Evolutionary conservation across 2,113 vertebrate genomes (phyloP), one percentile per base, ranked within the genome.

Genomic region (Clarias magur): DNA sequence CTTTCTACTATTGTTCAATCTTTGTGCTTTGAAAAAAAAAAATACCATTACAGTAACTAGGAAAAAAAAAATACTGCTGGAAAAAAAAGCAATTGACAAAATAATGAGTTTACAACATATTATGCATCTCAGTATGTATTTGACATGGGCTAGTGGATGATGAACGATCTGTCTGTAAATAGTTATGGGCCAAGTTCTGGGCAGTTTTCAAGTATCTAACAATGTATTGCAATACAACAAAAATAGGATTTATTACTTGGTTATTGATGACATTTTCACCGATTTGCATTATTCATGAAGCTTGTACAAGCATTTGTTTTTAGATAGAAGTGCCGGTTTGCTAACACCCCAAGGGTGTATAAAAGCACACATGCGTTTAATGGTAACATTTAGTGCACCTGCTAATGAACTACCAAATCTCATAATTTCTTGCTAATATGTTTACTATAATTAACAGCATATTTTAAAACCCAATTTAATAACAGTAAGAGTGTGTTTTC

Each of bases 401-500:
- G 27, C n/a, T 79, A 54, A 56, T 79, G 75, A 56, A 79, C 75
- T 56, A 27, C 53, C 25, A 79, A 25, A 76, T n/a, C 70, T 42
- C 70, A 76, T 76, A 54, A 76, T 53, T 27, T 56, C 27, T 16
- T 56, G 13, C 15, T 27, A 30, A 57, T 79, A 30, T 17, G 27
- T 53, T 17, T 76, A 4, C 53, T 76, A 76, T 76, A 76, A 56
- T 79, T 79, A 56, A 27, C 25, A 79, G 13, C 3, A n/a, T 57
- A 79, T 79, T 79, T 83, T 54, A 67, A 67, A 27, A 27, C 25
- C 38, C 23, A 83, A 53, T 15, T 21, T 68, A 15, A 54, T 56
- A 57, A 60, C 8, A 34, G 56, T 23, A 16, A 80, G 15, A 80
- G 8, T 15, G 34, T 34, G 54, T 59, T 59, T 59, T 59, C 16